Base-by-base conservation (phyloP, 2,113 vertebrate genomes). In the Meleagris gallopavo region DNA sequence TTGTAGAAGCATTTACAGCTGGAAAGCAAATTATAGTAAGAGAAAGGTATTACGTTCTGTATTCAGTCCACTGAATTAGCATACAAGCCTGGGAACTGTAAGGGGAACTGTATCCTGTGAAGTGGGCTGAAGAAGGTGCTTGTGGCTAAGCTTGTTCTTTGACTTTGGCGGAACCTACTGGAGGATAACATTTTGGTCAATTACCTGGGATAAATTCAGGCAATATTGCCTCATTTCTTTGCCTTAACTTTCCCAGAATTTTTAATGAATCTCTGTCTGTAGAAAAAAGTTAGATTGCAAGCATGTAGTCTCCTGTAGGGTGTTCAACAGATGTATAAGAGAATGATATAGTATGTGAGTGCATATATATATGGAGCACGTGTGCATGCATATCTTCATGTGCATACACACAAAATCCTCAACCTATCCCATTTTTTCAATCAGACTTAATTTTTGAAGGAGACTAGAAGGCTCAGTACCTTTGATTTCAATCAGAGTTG, bases 21-120 rank as follows among this genome's bases (percentile, higher is more conserved):
- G 54, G 43, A 30, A 40, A 69, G 32, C 7, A 8, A 10, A 40
- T 22, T 48, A 7, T 18, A 40, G 64, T 54, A 41, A 2, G 1
- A 43, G 64, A 24, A 80, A 52, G 7, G 50, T n/a, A 8, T 22
- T 38, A 11, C 0, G 1, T 62, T 32, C 7, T 17, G 34, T 12
- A 11, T 38, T 83, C n/a, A 73, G 75, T 46, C 38, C n/a, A 46
- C 18, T 32, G 29, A 67, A 64, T n/a, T 15, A 45, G 18, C 13
- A 13, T 27, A 52, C 0, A 0, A 67, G 25, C 41, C 46, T 74
- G 46, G 9, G 11, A n/a, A 60, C 22, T 0, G 0, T 12, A 60
- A 6, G 2, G 2, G 11, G 3, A 62, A 14, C 13, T 73, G 48
- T 12, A n/a, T 27, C 38, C 32, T 0, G 0, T 34, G 50, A 55